Base-by-base conservation (phyloP, 2,888 invertebrate genomes). In the Melieria picta region DNA sequence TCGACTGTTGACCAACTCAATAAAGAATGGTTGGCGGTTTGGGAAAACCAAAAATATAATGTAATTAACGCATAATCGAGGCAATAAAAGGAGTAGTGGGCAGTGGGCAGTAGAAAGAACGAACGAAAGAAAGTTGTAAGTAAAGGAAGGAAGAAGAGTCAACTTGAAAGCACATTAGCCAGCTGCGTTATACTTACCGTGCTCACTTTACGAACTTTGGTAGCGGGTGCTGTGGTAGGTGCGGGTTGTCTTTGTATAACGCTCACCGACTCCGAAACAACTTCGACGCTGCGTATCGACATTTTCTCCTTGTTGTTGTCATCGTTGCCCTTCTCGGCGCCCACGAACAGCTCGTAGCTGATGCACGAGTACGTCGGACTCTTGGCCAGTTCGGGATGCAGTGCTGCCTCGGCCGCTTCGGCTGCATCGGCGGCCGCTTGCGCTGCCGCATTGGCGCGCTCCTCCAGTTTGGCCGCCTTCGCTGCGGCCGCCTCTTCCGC, bases 311-410 rank as follows among this genome's bases (percentile, higher is more conserved):
- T 93, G 82, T 93, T 93, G 90, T 94, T 94, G 90, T 95, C 95
- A 87, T 95, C 95, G 87, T 93, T 93, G 82, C 94, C 94, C 82
- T 94, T 94, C 83, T 94, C 95, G 86, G 95, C 95, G 83, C 93
- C 94, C 79, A 95, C 94, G 88, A 95, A 96, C 80, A 94, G 89
- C 88, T 97, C 96, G 89, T 96, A 96, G 88, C 96, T 96, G 86
- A 94, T 94, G 87, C 94, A 95, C 75, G 97, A 97, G 87, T 94
- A 95, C 77, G 97, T 96, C 64, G 96, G 96, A 71, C 96, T 96
- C 88, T 96, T 96, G 78, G 94, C 93, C 82, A 93, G 90, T 76
- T 92, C 92, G 61, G 85, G 85, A 81, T 84, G 85, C 83, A 89
- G 89, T 43, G 90, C 90, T 72, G 87, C 88, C 75, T 87, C 87